Evolutionary conservation across 2,797 vertebrate species (phyloP).

Genomic region (Cynopterus sphinx): DNA sequence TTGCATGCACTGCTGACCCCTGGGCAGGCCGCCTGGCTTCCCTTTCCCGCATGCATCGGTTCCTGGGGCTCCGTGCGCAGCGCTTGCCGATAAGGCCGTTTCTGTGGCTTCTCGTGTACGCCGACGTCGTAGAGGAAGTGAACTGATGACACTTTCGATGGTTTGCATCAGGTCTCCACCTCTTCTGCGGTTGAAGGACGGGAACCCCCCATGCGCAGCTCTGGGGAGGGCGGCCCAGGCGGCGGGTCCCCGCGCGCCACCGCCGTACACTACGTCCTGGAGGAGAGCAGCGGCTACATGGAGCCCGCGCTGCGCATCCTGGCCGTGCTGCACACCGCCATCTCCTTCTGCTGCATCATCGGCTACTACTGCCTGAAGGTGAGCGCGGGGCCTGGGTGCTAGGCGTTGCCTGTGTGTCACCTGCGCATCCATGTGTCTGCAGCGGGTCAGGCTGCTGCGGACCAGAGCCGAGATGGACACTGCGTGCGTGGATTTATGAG

Average conservation of each 20-base stretch:
- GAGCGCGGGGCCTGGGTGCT: conserved; percentile 47
- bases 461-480: not conserved
- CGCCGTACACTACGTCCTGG: conserved; percentile 93
- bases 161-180: conserved; percentile 91
- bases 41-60: not conserved
- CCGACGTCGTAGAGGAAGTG: not conserved
- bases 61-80: not conserved
- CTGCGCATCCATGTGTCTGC: not conserved
- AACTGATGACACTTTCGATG: conserved; percentile 56
- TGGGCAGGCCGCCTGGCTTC: not conserved
- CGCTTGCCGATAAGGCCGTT: not conserved
- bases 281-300: conserved; percentile 98
- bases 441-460: no score
- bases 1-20: not conserved
- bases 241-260: conserved; percentile 76
- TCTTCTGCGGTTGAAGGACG: conserved; percentile 92
- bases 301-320: conserved; percentile 94
- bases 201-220: conserved; percentile 83
- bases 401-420: no score
- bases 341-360: conserved; percentile 98
- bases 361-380: conserved; percentile 98
- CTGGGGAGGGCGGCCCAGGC: conserved; percentile 84
- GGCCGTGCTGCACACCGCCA: conserved; percentile 94
- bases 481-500: fast-evolving
- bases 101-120: not conserved